Evolutionary conservation across 92 coral and sea anemone genomes (phyloP).

Genomic region (Umimayanthus chanpuru): DNA sequence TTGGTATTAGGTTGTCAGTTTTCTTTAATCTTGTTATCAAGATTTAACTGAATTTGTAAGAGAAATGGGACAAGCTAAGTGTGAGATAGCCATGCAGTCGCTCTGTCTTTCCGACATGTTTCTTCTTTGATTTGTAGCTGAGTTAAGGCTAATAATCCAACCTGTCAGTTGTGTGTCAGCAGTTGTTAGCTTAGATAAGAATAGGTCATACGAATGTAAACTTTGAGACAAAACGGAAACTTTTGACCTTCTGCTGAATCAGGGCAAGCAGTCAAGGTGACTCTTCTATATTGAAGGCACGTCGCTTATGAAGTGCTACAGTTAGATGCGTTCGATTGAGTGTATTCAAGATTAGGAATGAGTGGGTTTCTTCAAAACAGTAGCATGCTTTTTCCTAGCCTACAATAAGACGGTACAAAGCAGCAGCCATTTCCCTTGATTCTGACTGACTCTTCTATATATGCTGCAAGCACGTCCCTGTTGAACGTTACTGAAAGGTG

Average conservation of each 20-base stretch:
- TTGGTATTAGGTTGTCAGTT: background rate
- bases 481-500: no score
- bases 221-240: background rate
- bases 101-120: background rate
- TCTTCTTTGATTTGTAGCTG: background rate
- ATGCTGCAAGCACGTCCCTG: no score
- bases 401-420: no score
- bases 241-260: background rate
- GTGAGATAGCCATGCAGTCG: background rate
- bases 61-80: no score
- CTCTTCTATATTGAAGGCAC: no score
- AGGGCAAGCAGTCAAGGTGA: background rate
- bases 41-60: background rate
- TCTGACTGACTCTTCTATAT: no score
- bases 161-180: slow-evolving; percentile 14
- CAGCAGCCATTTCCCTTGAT: no score
- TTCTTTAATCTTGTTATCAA: background rate
- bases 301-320: no score
- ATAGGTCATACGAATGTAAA: background rate
- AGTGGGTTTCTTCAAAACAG: no score
- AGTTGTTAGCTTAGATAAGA: slow-evolving; percentile 2
- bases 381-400: no score
- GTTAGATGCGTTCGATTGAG: no score
- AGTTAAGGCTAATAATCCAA: background rate
- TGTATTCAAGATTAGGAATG: no score